Evolutionary conservation across 2,113 vertebrate genomes (phyloP), one percentile per base, ranked within the genome.

Genomic region (Morone chrysops): DNA sequence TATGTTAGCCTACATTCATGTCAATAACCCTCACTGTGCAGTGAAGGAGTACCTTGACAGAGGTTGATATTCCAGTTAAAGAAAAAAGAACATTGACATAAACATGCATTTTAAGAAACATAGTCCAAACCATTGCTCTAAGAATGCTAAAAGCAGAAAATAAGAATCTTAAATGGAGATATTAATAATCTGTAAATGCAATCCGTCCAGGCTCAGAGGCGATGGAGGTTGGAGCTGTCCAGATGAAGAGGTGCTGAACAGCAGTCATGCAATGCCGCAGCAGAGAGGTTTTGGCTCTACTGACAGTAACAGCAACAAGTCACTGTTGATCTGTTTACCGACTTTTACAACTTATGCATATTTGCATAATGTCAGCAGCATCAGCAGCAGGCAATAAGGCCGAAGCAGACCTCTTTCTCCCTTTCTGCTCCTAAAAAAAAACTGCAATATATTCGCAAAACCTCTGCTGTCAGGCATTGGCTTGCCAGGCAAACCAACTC

Each of bases 71-170:
- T 92, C 88, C 87, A 67, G 45, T 72, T 67, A 87, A 92, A 93
- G 65, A 50, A 53, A 88, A 89, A 82, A 80, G 87, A 87, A 94
- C 88, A 93, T 87, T 89, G 91, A 94, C 92, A 95, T 89, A 89
- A 94, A 95, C 95, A 96, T 96, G 95, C 95, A 93, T 92, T 51
- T 93, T 86, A 92, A 92, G 90, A 91, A 93, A 90, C 89, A 88
- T 91, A 81, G 82, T 91, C 87, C 85, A 92, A 92, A 93, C 70
- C 87, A 85, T 92, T 89, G 89, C 90, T 92, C 94, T 90, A 93
- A 93, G 91, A 94, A 92, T 90, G 89, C 90, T 92, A 94, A 93
- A 94, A 95, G 92, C 93, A 94, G 91, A 90, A 93, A 92, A 93
- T 86, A 92, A 92, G 83, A 89, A 89, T 92, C 86, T 90, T 84